Base-by-base conservation (phyloP, 2,797 vertebrate species). In the Takifugu rubripes region DNA sequence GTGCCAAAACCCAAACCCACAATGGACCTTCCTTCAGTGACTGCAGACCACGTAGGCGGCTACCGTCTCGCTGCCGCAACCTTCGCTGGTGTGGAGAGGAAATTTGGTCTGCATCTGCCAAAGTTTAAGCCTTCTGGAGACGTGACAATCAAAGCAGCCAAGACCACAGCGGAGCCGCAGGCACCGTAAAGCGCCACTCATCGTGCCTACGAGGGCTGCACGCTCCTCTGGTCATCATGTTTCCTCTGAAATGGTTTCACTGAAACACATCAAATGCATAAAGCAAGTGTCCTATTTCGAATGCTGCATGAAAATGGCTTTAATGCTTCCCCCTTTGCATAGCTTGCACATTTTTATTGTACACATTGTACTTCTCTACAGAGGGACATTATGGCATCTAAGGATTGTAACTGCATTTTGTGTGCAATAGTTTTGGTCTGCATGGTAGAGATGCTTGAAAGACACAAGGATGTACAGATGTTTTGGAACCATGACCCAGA, bases 351-450 rank as follows among this genome's bases (percentile, higher is more conserved):
- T 53, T 85, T 89, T 90, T 88, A 92, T 86, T 92, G 93, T 94
- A 95, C 94, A 95, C 94, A 92, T 90, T 94, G 94, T 95, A 96
- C 94, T 95, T 93, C 93, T 91, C 85, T 89, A 91, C 92, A 92
- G 93, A 94, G 91, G 93, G 82, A 94, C 92, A 91, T 89, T 84
- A 83, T 74, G 85, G 85, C 87, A 85, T 85, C 0, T 69, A 82
- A 78, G 66, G 83, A 73, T 72, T 78, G 77, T 88, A 83, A 65
- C 40, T 59, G 73, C 36, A 5, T 56, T 56, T 54, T 72, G 73
- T 62, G 75, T 73, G 74, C 46, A 26, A 66, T 44, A 55, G 64
- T 70, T 77, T 79, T 61, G 68, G 65, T 70, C 74, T 81, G 82
- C 76, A 81, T 73, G 77, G 94, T 96, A 97, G 94, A 96, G 93